phyloP scores from a whole-genome alignment of 2,888 invertebrate species.

The Spialia ferax region DNA sequence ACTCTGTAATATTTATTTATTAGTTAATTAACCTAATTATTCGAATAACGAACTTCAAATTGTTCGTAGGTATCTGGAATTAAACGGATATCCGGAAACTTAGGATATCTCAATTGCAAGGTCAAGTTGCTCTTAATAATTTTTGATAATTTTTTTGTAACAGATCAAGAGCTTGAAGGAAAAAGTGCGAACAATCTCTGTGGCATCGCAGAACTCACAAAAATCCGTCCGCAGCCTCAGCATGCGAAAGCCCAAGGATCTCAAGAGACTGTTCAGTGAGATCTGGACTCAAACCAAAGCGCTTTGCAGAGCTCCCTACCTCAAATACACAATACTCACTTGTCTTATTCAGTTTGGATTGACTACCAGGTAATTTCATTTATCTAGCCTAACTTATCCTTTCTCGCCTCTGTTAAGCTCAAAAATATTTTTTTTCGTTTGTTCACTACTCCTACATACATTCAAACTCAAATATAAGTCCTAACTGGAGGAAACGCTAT shows the following conservation, averaged over 20 bases:
- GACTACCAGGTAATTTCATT: constrained; percentile 88
- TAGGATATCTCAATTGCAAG: no score
- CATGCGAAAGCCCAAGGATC: constrained; percentile 90
- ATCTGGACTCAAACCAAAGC: constrained; percentile 92
- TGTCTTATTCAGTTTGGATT: constrained; percentile 94
- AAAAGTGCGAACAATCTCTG: constrained; percentile 88
- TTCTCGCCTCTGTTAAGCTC: not conserved
- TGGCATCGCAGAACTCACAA: constrained; percentile 88
- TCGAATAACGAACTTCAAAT: no score
- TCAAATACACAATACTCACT: constrained; percentile 91
- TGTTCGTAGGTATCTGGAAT: no score
- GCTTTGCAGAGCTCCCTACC: constrained; percentile 91
- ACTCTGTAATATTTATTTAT: no score
- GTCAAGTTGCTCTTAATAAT: no score
- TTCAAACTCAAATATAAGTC: no score
- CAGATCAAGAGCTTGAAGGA: constrained; percentile 91
- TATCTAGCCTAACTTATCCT: not conserved
- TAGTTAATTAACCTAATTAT: no score
- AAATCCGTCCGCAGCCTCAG: constrained; percentile 90
- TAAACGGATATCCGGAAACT: no score
- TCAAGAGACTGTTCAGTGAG: constrained; percentile 89
- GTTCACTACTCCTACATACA: not conserved
- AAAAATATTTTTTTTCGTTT: not conserved
- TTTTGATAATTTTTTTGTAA: constrained; percentile 45
- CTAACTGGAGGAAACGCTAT: no score